Conservation (phyloP, 2,888 invertebrate genomes). For the Morinoia aosen region DNA sequence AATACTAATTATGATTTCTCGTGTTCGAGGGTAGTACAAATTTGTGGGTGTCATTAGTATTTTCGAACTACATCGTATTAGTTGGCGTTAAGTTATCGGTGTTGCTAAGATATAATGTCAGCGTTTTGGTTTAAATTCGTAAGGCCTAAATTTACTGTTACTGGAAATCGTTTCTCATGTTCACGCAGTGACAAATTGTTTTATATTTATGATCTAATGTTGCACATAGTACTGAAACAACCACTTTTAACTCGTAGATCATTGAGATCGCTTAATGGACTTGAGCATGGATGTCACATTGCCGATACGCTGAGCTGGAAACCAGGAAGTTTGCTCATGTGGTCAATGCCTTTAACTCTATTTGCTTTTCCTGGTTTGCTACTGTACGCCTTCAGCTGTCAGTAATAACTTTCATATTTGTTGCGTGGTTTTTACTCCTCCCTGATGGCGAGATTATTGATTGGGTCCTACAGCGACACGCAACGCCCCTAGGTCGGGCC, state of each 20-base stretch:
- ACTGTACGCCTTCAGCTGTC: background rate
- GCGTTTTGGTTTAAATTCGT: no score
- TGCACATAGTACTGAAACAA: background rate
- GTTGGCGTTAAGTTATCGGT: no score
- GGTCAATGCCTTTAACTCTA: background rate
- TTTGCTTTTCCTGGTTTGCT: background rate
- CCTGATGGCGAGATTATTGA: background rate
- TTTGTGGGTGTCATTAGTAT: no score
- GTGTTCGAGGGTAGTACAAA: no score
- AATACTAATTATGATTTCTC: no score
- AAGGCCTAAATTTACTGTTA: no score
- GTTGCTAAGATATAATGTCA: no score
- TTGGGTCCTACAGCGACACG: background rate
- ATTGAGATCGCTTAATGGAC: background rate
- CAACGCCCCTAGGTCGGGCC: background rate
- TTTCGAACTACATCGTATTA: no score
- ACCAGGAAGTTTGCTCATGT: background rate
- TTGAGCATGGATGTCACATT: background rate
- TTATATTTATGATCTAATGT: background rate
- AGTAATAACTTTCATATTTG: background rate
- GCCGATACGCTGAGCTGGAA: background rate
- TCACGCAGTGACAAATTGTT: no score
- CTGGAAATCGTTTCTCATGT: no score
- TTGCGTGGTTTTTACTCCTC: background rate
- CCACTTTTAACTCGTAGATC: background rate